Base-by-base conservation (phyloP, 2,797 vertebrate genomes). In the Pangasius larnaudii region DNA sequence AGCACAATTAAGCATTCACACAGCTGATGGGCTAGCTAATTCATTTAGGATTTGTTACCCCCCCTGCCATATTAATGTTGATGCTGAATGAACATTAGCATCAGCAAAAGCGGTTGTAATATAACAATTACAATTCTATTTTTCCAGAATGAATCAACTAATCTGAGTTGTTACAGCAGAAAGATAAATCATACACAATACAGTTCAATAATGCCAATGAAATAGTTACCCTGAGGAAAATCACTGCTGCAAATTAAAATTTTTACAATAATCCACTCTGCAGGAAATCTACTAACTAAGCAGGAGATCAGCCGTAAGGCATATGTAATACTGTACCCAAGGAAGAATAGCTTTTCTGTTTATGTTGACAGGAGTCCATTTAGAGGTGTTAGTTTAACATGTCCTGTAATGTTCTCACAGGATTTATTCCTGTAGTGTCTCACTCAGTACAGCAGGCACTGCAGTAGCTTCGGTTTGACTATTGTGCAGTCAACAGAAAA, bases 301-400 rank as follows among this genome's bases (percentile, higher is more conserved):
- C 51, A 85, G 53, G 36, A 85, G 65, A 84, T 84, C 78, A 85
- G 81, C 67, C 42, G 74, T 89, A 81, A 81, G 58, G 33, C 56
- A 87, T 72, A 67, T 67, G 91, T 89, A 90, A 92, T 84, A 61
- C 85, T 89, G 90, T 88, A 39, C 88, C 59, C 91, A 90, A 88
- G 89, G 75, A 86, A 92, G 92, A 83, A 91, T 89, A 92, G 89
- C 88, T 80, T 42, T 33, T 85, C 61, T 58, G 88, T 90, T 88
- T 86, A 88, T 86, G 86, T 3, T 61, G 49, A 67, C 77, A 42
- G 74, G 90, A 87, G 90, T 88, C 91, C 92, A 93, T 94, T 90
- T 85, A 53, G 88, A 89, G n/a, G n/a, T 94, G 88, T 91, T 91
- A 93, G 91, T 91, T 93, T 91, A 84, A 91, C 89, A 91, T 89